A percentile compares a stretch with the other conserved stretches of the same genome.
These are phyloP conservation scores for Drosophila azteca DNA, from an alignment of 1,140 invertebrate genomes.

Conservation along the genomic window DNA sequence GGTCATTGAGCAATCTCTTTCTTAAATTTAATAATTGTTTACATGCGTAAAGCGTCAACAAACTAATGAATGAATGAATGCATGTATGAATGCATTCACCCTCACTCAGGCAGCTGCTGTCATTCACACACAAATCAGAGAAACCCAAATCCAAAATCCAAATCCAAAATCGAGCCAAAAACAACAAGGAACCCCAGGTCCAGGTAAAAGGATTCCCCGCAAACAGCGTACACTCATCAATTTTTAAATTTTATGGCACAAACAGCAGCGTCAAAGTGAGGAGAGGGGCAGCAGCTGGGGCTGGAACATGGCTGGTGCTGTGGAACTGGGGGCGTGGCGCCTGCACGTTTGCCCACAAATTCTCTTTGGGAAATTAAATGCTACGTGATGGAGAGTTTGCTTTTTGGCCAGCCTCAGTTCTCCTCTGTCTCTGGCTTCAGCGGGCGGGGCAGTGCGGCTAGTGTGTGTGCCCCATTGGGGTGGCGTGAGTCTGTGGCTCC, in stretches of 20 bases:
- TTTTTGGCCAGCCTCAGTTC: slow-evolving; percentile 41
- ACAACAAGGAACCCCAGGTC: slow-evolving; percentile 3
- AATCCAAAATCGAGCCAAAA: slow-evolving; percentile 40
- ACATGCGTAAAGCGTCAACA: slow-evolving; percentile 39
- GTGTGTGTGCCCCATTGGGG: too few relatives aligned
- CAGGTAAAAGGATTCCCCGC: slow-evolving; percentile 31
- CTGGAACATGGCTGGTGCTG: background rate
- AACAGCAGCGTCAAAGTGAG: slow-evolving; percentile 34
- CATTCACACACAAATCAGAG: slow-evolving; percentile 34
- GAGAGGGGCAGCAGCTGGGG: background rate
- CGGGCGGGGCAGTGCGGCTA: slow-evolving; percentile 20
- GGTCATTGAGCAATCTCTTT: too few relatives aligned
- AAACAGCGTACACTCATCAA: slow-evolving; percentile 54
- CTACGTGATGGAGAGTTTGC: slow-evolving; percentile 65
- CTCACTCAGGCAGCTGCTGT: slow-evolving; percentile 22
- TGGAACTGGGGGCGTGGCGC: slow-evolving; percentile 21
- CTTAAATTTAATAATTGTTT: slow-evolving; percentile 40
- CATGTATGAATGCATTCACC: background rate
- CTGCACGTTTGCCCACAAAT: slow-evolving; percentile 48
- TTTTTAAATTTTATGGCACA: slow-evolving; percentile 69
- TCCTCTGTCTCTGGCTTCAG: slow-evolving; percentile 27
- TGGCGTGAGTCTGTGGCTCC: too few relatives aligned
- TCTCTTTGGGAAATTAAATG: slow-evolving; percentile 69
- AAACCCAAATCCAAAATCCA: slow-evolving; percentile 26
- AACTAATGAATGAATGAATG: slow-evolving; percentile 23